Evolutionary conservation across 2,888 invertebrate genomes (phyloP), one percentile per base, ranked within the genome.

Genomic region (Mylabris sibirica): DNA sequence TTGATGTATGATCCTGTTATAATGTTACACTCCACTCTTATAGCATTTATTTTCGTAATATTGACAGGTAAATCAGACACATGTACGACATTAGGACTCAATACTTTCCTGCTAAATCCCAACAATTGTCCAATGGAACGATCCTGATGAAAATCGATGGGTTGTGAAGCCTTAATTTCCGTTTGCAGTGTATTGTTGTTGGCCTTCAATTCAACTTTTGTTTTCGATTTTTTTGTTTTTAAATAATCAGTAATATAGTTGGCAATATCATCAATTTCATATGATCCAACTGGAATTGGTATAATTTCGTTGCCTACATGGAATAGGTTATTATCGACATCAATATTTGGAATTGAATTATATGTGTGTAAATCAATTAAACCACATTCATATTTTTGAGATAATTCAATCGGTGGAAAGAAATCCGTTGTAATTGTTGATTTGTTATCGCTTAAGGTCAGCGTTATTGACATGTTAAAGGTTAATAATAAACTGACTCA

Each of bases 61-160:
- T 79, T 71, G 20, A 81, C 78, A 17, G 80, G 77, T 66, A 79
- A 72, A 65, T 79, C 78, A 5, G 80, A 82, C 67, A 64, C 66
- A 68, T 80, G 53, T 49, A 59, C 59, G 65, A 67, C 75, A 67
- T 24, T 75, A 63, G n/a, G 44, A n/a, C 67, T 59, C 35, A 49
- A 74, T 59, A 59, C 30, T 30, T 49, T 24, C 41, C 65, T 8
- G 26, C 65, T 69, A 68, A 80, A 80, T 35, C 80, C 80, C 20
- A 80, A 71, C 59, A 80, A 62, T 11, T 22, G 38, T 8, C 77
- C 79, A 35, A 80, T 71, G 12, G 65, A 38, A 59, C 64, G n/a
- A 14, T 64, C 57, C 38, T 44, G 30, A 24, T 63, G 62, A 63
- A 73, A 73, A 57, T 72, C 60, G 34, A 72, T 60, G 26, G 14